Percentiles rank a stretch among this genome's conserved stretches.
These are phyloP conservation scores for Chromoteleia sp. DNA, from an alignment of 2,888 invertebrate genomes.

Conservation along the genomic window DNA sequence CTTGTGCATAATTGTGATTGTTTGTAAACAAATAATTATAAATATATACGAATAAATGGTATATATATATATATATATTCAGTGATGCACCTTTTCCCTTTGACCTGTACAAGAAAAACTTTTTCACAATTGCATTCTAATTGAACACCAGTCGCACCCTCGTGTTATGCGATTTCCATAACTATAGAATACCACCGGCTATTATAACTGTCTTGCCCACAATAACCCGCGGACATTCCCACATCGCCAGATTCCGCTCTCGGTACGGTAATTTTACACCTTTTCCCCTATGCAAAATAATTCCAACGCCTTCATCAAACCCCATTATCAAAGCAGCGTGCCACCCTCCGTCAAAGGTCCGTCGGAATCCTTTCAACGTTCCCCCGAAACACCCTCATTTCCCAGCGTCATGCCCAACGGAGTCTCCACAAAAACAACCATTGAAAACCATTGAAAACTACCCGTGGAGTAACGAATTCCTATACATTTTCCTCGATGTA, in stretches of 20 bases:
- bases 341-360: conserved; percentile 50
- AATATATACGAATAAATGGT: too few species aligned
- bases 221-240: conserved; percentile 32
- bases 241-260: conserved; percentile 18
- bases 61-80: too few species aligned
- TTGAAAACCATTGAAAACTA: conserved; percentile 55
- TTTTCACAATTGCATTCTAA: background rate
- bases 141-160: conserved; percentile 1
- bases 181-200: background rate
- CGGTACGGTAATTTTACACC: conserved; percentile 55
- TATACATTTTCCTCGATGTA: conserved; percentile 40
- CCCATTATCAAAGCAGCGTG: conserved; percentile 49
- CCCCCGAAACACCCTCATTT: conserved; percentile 52
- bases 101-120: too few species aligned
- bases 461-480: conserved; percentile 55
- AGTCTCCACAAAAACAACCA: conserved; percentile 47
- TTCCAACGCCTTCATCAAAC: conserved; percentile 44
- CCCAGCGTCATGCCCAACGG: too few species aligned
- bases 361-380: conserved; percentile 34
- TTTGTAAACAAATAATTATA: too few species aligned
- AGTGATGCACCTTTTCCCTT: too few species aligned
- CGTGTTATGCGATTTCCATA: background rate
- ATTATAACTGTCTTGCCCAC: conserved; percentile 14
- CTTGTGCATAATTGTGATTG: too few species aligned
- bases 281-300: conserved; percentile 54